Evolutionary conservation across 1,140 invertebrate genomes (phyloP).

Genomic region (Drosophila prosaltans): DNA sequence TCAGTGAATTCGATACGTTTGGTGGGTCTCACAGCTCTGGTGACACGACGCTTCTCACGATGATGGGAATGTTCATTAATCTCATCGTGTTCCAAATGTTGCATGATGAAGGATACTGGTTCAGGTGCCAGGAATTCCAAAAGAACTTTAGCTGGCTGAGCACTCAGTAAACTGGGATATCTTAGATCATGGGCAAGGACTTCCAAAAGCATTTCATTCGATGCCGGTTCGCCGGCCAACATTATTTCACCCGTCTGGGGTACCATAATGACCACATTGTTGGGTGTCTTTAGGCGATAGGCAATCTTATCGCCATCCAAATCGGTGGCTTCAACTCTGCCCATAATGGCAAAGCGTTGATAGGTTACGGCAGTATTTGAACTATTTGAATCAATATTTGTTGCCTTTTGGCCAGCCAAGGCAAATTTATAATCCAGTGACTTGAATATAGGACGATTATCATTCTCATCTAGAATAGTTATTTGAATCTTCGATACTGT

Average conservation of each 20-base stretch:
- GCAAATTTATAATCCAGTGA: conserved; percentile 91
- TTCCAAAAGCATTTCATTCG: conserved; percentile 87
- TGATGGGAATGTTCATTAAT: conserved; percentile 85
- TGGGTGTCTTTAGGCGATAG: conserved; percentile 91
- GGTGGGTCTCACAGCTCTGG: conserved; percentile 93
- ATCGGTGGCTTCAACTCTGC: conserved; percentile 91
- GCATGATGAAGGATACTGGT: conserved; percentile 82
- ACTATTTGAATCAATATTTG: conserved; percentile 83
- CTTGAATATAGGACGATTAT: conserved; percentile 93
- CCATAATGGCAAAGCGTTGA: conserved; percentile 91
- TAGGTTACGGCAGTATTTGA: conserved; percentile 84
- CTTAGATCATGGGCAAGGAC: conserved; percentile 93
- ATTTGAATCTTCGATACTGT: conserved; percentile 89
- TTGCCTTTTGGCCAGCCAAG: conserved; percentile 85
- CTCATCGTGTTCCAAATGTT: conserved; percentile 84
- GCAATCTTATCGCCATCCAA: conserved; percentile 94
- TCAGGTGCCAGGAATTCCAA: conserved; percentile 89
- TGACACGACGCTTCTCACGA: conserved; percentile 91
- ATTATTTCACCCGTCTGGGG: conserved; percentile 96
- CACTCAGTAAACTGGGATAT: conserved; percentile 87
- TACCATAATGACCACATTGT: conserved; percentile 92
- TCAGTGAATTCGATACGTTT: conserved; percentile 96
- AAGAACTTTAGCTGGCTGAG: conserved; percentile 88
- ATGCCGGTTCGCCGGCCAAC: conserved; percentile 89
- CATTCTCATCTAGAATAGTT: conserved; percentile 92